Conservation (phyloP, 1,140 invertebrate species). For the Halesus radiatus region DNA sequence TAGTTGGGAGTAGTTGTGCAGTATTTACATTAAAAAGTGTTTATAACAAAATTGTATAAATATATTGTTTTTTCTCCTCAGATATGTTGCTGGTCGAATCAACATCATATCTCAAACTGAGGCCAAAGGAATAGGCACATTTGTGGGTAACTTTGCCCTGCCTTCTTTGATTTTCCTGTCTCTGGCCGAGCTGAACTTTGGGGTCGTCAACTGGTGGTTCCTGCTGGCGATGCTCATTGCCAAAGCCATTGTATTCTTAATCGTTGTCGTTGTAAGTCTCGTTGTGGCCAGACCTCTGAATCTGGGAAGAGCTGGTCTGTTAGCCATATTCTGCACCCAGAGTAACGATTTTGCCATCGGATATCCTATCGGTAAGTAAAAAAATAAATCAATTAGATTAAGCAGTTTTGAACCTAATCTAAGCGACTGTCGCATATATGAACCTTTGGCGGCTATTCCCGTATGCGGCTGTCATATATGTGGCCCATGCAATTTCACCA, state of each 20-base stretch:
- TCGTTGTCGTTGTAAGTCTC: slow-evolving; percentile 84
- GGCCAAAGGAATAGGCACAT: slow-evolving; percentile 92
- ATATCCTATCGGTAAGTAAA: slow-evolving; percentile 87
- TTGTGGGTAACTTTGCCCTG: slow-evolving; percentile 93
- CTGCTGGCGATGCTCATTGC: slow-evolving; percentile 87
- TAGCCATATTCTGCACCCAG: slow-evolving; percentile 96
- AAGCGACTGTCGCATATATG: no score
- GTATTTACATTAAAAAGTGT: no score
- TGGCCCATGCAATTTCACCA: no score
- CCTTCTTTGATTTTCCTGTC: slow-evolving; percentile 94
- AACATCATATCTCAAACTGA: slow-evolving; percentile 88
- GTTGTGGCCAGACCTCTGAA: slow-evolving; percentile 85
- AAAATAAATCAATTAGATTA: no score
- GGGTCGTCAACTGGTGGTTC: slow-evolving; percentile 91
- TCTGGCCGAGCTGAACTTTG: slow-evolving; percentile 88
- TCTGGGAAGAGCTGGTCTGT: slow-evolving; percentile 88
- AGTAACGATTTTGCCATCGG: slow-evolving; percentile 99
- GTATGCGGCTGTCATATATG: no score
- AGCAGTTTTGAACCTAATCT: no score
- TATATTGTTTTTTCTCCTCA: slow-evolving; percentile 75
- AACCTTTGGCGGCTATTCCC: no score
- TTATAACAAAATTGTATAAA: no score
- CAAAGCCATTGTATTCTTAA: slow-evolving; percentile 89
- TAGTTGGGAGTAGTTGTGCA: no score
- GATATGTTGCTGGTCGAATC: slow-evolving; percentile 90